Conservation (phyloP, 2,113 vertebrate genomes). For the Ailuropoda melanoleuca region DNA sequence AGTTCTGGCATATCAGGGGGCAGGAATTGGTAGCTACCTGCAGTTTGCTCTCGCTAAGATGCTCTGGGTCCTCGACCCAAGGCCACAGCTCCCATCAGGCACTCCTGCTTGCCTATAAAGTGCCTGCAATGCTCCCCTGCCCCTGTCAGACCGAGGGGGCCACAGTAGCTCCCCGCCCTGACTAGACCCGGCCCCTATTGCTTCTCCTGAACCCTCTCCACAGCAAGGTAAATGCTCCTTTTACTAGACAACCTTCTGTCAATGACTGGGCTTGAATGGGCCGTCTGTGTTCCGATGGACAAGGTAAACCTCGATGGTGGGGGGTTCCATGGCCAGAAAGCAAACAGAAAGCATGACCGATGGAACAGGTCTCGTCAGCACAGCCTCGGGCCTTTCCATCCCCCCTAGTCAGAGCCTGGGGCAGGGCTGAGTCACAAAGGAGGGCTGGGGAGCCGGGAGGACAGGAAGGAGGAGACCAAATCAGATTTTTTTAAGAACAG, state of each 20-base stretch:
- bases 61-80: background rate
- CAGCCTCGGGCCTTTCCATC: background rate
- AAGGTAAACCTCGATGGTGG: background rate
- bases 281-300: background rate
- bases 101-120: background rate
- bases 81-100: background rate
- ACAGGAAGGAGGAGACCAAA: background rate
- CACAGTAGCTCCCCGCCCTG: background rate
- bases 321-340: background rate
- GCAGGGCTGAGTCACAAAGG: background rate
- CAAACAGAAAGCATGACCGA: background rate
- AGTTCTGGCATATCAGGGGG: too few relatives aligned
- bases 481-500: background rate
- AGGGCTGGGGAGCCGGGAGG: background rate
- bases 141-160: background rate
- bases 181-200: background rate
- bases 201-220: background rate
- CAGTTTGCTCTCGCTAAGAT: background rate
- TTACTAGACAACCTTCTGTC: background rate
- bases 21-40: background rate
- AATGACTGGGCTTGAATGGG: background rate
- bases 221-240: background rate
- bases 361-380: background rate
- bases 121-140: background rate
- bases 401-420: background rate